These are phyloP conservation scores for Charina bottae DNA, from an alignment of 2,113 vertebrate genomes.

Conservation along the genomic window DNA sequence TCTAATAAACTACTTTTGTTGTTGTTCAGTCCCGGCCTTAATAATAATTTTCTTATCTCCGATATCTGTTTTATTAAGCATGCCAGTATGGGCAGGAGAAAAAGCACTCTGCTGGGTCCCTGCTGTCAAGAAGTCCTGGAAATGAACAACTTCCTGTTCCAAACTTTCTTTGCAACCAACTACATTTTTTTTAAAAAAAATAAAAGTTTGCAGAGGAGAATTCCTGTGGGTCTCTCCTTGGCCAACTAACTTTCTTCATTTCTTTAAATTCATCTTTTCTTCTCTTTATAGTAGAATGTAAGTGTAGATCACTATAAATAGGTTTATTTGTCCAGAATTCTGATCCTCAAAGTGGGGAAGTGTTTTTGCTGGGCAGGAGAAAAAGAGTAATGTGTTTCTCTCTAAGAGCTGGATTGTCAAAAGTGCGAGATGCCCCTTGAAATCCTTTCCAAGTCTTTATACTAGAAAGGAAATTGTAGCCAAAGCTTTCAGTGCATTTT, in stretches of 20 bases:
- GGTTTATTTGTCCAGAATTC: slow-evolving; percentile 14
- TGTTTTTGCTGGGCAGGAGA: neutral
- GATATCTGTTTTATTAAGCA: slow-evolving; percentile 65
- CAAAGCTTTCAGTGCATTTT: slow-evolving; percentile 2
- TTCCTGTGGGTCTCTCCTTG: neutral
- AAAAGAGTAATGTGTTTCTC: slow-evolving; percentile 3
- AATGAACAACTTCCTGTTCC: slow-evolving; percentile 38
- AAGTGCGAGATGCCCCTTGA: neutral
- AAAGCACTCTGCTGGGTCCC: slow-evolving; percentile 52
- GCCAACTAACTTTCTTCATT: neutral
- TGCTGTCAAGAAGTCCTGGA: slow-evolving; percentile 46
- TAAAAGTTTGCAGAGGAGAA: slow-evolving; percentile 4
- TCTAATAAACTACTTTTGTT: slow-evolving; percentile 72
- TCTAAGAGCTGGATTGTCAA: neutral
- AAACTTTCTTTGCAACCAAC: slow-evolving; percentile 56
- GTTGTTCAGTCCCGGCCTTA: slow-evolving; percentile 63
- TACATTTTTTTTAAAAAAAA: slow-evolving; percentile 15
- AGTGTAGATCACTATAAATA: neutral
- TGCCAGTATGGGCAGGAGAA: slow-evolving; percentile 41
- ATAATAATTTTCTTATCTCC: slow-evolving; percentile 70
- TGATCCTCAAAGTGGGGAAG: neutral
- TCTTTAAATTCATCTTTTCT: slow-evolving; percentile 16
- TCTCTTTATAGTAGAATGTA: neutral
- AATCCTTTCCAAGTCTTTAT: neutral
- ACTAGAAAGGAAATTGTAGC: neutral